phyloP scores from a whole-genome alignment of 2,113 vertebrate genomes.

The Gallinago undulata region DNA sequence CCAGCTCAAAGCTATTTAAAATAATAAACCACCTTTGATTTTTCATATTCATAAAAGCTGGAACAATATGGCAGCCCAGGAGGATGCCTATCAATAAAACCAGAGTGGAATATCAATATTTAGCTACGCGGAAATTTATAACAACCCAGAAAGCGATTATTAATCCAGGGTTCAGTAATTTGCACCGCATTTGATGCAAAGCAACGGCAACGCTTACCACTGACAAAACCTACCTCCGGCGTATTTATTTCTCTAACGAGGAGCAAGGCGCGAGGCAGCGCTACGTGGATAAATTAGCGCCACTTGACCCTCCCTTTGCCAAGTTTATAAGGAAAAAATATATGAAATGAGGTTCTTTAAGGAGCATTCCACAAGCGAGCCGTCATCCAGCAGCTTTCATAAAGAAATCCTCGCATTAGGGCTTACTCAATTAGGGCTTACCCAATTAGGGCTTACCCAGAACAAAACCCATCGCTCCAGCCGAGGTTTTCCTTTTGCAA shows the following conservation, averaged over 20 bases:
- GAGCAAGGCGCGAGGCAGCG: background rate
- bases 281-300: background rate
- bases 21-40: slow-evolving; percentile 41
- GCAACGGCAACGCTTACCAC: background rate
- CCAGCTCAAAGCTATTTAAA: background rate
- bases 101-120: slow-evolving; percentile 54
- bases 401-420: no score
- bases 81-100: slow-evolving; percentile 27
- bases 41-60: slow-evolving; percentile 39
- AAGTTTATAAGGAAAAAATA: background rate
- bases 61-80: background rate
- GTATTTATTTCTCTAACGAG: background rate
- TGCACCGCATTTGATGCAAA: background rate
- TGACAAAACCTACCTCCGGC: background rate
- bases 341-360: background rate
- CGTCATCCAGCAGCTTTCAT: background rate
- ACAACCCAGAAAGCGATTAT: background rate
- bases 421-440: no score
- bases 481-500: background rate
- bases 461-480: background rate
- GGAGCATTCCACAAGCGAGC: background rate
- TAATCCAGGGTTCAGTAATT: background rate
- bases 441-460: no score
- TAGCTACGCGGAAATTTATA: slow-evolving; percentile 27
- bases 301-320: background rate